A percentile compares a stretch with the other conserved stretches of the same genome.
These are phyloP conservation scores for Prietella phreatophila DNA, from an alignment of 2,113 vertebrate species.

Conservation along the genomic window DNA sequence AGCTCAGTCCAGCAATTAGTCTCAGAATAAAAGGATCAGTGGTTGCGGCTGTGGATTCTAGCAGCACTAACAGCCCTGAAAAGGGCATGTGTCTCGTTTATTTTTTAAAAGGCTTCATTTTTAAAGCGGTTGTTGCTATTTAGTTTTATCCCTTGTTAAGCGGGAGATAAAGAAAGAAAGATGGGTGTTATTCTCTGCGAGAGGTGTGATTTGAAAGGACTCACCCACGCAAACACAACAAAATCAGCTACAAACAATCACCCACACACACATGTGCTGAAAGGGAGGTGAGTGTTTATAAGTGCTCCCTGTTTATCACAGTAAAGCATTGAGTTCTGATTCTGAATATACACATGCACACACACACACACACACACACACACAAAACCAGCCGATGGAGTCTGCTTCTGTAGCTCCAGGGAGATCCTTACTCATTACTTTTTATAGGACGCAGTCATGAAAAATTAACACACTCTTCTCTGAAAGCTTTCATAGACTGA, in stretches of 20 bases:
- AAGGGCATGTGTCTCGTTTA: slow-evolving; percentile 25
- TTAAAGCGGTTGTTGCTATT: neutral
- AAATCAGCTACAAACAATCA: slow-evolving; percentile 4
- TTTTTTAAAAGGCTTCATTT: slow-evolving; percentile 6
- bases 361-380: neutral
- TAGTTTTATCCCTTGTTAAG: slow-evolving; percentile 18
- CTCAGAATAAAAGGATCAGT: slow-evolving; percentile 14
- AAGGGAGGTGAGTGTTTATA: neutral
- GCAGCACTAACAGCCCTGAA: slow-evolving; percentile 8
- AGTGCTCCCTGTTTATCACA: no score
- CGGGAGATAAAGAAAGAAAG: neutral
- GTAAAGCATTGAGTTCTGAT: neutral
- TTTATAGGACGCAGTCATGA: slow-evolving; percentile 37
- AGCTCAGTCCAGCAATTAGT: slow-evolving; percentile 1
- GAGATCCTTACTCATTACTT: slow-evolving; percentile 28
- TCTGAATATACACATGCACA: neutral
- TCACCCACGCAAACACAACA: slow-evolving; percentile 18
- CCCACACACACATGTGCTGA: slow-evolving; percentile 2
- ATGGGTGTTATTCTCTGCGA: neutral
- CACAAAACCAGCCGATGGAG: slow-evolving; percentile 4
- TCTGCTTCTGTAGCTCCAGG: slow-evolving; percentile 10
- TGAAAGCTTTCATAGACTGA: slow-evolving; percentile 11
- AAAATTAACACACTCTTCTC: slow-evolving; percentile 40
- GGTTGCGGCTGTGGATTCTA: neutral
- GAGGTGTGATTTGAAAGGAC: neutral